Percentiles rank a stretch among this genome's conserved stretches.
These are phyloP conservation scores for Uloborus diversus DNA, from an alignment of 1,140 invertebrate species.

Conservation along the genomic window DNA sequence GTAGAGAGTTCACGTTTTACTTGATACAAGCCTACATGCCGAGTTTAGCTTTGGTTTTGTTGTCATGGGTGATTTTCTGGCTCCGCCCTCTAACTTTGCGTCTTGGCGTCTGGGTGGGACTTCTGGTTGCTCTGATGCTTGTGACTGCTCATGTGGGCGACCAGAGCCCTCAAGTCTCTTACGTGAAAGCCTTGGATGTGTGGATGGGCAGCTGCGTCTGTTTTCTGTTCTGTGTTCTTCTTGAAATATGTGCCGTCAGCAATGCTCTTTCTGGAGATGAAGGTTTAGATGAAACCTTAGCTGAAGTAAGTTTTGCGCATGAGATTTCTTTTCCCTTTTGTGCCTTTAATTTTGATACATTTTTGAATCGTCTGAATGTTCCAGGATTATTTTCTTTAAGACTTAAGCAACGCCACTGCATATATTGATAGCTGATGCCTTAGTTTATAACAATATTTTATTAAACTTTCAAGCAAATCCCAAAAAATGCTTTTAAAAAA, in stretches of 20 bases:
- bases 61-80: conserved; percentile 78
- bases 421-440: no score
- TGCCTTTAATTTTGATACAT: no score
- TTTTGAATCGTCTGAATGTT: no score
- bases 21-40: conserved; percentile 43
- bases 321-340: no score
- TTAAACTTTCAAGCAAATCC: no score
- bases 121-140: conserved; percentile 85
- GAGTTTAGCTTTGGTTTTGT: conserved; percentile 60
- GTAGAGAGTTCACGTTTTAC: conserved; percentile 45
- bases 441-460: no score
- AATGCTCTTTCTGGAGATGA: conserved; percentile 22
- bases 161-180: conserved; percentile 75
- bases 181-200: conserved; percentile 64
- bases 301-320: background rate
- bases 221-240: conserved; percentile 63
- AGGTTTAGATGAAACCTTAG: background rate
- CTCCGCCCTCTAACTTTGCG: conserved; percentile 87
- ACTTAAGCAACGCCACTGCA: no score
- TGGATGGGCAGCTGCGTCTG: conserved; percentile 63
- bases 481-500: no score
- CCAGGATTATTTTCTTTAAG: no score
- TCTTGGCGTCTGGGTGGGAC: conserved; percentile 89
- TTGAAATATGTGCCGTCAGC: conserved; percentile 65
- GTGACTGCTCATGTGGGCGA: conserved; percentile 91